These are phyloP conservation scores for Drosophila kurseongensis DNA, from an alignment of 1,140 invertebrate species.

Conservation along the genomic window DNA sequence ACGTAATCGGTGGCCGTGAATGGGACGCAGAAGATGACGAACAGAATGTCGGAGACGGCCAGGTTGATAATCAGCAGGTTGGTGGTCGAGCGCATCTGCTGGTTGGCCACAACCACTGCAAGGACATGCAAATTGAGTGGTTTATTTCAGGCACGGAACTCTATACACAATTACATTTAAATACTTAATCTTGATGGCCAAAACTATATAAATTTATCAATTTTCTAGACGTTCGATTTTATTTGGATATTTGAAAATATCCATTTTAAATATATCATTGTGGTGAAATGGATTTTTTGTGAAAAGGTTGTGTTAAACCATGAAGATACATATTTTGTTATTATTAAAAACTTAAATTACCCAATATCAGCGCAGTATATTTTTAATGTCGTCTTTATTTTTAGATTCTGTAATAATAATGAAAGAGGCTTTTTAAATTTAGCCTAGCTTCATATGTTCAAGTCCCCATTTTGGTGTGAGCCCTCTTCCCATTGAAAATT, in stretches of 20 bases:
- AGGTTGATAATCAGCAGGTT: constrained; percentile 96
- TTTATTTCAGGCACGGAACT: background rate
- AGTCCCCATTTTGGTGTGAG: background rate
- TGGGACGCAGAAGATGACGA: constrained; percentile 96
- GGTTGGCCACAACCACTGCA: constrained; percentile 93
- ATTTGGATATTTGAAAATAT: too few species aligned
- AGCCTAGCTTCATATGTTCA: background rate
- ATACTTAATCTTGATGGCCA: background rate
- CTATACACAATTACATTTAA: background rate
- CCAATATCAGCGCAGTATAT: too few species aligned
- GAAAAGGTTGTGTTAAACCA: too few species aligned
- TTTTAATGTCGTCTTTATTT: background rate
- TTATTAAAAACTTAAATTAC: too few species aligned
- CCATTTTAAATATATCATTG: too few species aligned
- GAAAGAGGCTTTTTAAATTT: background rate
- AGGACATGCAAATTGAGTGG: constrained; percentile 85
- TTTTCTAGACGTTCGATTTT: too few species aligned
- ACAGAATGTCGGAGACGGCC: constrained; percentile 95
- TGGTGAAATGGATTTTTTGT: too few species aligned
- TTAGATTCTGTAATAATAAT: background rate
- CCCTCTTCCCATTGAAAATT: background rate
- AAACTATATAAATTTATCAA: too few species aligned
- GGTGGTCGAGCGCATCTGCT: constrained; percentile 96
- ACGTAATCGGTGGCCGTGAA: constrained; percentile 91
- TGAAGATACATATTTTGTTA: too few species aligned